Conservation (phyloP, 2,888 invertebrate species). For the Tubulanus polymorphus region DNA sequence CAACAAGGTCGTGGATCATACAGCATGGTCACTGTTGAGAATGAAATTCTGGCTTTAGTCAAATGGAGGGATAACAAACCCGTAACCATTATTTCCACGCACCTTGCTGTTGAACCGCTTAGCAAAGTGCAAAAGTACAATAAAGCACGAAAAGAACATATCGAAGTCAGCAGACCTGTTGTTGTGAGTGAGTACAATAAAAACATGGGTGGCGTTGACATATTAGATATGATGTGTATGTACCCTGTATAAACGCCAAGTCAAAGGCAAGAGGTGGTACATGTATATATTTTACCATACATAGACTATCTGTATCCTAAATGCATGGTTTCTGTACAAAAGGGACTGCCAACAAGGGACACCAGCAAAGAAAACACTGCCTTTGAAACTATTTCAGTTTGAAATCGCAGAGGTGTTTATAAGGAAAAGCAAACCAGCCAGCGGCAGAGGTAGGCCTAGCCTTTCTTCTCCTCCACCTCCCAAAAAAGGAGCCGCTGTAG, state of each 20-base stretch:
- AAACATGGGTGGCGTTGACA: conserved; percentile 13
- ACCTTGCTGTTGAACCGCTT: conserved; percentile 15
- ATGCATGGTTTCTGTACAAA: conserved; percentile 11
- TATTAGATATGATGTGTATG: conserved; percentile 9
- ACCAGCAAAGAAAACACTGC: too few relatives aligned
- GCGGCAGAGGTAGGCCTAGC: too few relatives aligned
- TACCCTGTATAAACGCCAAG: neutral
- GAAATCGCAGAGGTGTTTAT: too few relatives aligned
- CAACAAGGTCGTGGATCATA: conserved; percentile 17
- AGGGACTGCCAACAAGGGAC: neutral
- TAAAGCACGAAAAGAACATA: conserved; percentile 7
- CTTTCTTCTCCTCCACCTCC: neutral
- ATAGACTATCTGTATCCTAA: neutral
- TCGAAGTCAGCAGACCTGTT: conserved; percentile 1
- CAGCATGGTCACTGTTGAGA: conserved; percentile 14
- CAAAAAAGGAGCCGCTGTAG: neutral
- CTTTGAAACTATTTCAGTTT: too few relatives aligned
- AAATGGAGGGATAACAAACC: conserved; percentile 24
- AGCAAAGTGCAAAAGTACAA: conserved; percentile 13
- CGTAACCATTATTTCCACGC: conserved; percentile 19
- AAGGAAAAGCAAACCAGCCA: too few relatives aligned
- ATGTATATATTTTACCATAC: conserved; percentile 9
- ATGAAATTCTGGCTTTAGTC: conserved; percentile 12
- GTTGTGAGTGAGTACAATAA: conserved; percentile 7
- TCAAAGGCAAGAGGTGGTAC: conserved; percentile 4